Base-by-base conservation (phyloP, 2,113 vertebrate species). In the Zosterops hypoxanthus region DNA sequence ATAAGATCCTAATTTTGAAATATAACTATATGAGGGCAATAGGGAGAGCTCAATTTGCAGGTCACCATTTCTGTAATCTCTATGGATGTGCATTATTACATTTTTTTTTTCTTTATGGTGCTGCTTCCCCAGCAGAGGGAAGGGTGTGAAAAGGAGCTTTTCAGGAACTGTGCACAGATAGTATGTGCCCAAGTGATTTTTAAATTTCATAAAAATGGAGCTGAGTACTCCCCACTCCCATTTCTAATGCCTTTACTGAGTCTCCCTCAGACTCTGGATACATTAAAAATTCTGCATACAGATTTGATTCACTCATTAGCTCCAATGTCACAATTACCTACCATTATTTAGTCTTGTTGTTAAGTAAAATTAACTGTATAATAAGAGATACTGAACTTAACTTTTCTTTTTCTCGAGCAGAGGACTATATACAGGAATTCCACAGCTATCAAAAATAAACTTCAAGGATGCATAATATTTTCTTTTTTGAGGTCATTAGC, bases 61-160 rank as follows among this genome's bases (percentile, higher is more conserved):
- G 15, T 52, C 55, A 53, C 42, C 24, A 23, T 50, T 36, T 80
- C 66, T 86, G 5, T 5, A 19, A n/a, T 9, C 11, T 82, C 24
- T 79, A 1, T 29, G 11, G 21, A 4, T 16, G 11, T 5, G 3
- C 34, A 34, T n/a, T 31, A 21, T 21, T 22, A 8, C 1, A 2
- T 46, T 49, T 79, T 39, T 39, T 36, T 68, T 44, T 34, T 68
- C 64, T 31, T 26, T 15, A 6, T n/a, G 52, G 7, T 49, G n/a
- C 34, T 65, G 9, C 53, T 63, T 80, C 20, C 13, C 26, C 33
- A 66, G 16, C 18, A 81, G 25, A 70, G 5, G 12, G 20, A 84
- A 68, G 3, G 7, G 8, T 56, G 14, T 49, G 47, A 65, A n/a
- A 69, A 2, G 8, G 12, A 65, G 16, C 0, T 6, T 76, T 85